Evolutionary conservation across 1,140 invertebrate species (phyloP), one percentile per base, ranked within the genome.

Genomic region (Nebria ingens): DNA sequence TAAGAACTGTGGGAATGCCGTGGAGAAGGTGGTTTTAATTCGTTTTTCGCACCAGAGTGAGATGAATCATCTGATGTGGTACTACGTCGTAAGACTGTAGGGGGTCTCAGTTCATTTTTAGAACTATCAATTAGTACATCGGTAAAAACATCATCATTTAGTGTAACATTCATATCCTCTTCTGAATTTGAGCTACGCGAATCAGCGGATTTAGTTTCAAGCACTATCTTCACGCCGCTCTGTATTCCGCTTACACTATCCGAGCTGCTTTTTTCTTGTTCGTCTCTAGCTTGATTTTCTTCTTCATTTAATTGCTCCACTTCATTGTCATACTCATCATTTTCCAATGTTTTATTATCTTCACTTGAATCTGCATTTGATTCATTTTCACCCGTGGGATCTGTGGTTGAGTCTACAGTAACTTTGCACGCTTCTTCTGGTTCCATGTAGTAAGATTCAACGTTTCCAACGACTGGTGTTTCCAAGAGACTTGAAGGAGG

Each of bases 361-460:
- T 76, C 74, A 59, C 79, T 77, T 6, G 74, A 76, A 19, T 71
- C 73, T 15, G 70, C 68, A 58, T 68, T 69, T 2, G 69, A 71
- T 53, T 68, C 68, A 53, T 70, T 69, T 29, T 71, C 68, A 50
- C 64, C 67, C 13, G 63, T 66, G 56, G 65, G 68, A 6, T 65
- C 60, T 2, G 65, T 68, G 9, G 51, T 51, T 2, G 67, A 68
- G 40, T 69, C 82, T 56, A 80, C 76, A 2, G 82, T 69, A 0
- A 89, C 85, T 66, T 85, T 85, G 38, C 80, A 80, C 1, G 79
- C 75, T 68, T 81, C 79, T 58, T 71, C 64, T 64, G 86, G 84
- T 57, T 83, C 86, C 72, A 87, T 82, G 60, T 87, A 90, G 67
- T 86, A 89, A 21, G 87, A 88, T 71, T 90, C 84, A n/a, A 91